Conservation (phyloP, 2,888 invertebrate genomes). For the Xiphydria camelus region DNA sequence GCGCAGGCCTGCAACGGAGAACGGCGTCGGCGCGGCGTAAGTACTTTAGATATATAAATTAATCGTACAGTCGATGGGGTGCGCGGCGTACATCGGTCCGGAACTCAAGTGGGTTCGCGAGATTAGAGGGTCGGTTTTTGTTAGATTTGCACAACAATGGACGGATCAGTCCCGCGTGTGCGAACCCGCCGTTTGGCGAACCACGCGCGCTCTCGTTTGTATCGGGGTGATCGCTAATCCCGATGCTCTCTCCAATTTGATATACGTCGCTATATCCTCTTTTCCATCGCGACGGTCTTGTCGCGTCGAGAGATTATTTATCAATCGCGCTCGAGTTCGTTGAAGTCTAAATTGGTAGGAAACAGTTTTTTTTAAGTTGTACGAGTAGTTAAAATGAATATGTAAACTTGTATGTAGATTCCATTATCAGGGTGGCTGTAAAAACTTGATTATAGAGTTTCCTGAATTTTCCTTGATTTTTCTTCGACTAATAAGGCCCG, state of each 20-base stretch:
- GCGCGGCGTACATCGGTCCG: conserved; percentile 24
- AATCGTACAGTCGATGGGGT: conserved; percentile 47
- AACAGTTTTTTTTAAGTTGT: too few relatives aligned
- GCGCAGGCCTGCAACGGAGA: conserved; percentile 11
- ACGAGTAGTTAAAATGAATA: too few relatives aligned
- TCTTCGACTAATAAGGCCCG: too few relatives aligned
- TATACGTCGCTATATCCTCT: conserved; percentile 45
- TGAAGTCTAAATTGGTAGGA: too few relatives aligned
- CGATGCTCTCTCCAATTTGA: conserved; percentile 51
- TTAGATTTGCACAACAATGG: conserved; percentile 57
- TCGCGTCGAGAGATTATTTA: too few relatives aligned
- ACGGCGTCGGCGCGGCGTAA: conserved; percentile 29
- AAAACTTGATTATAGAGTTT: too few relatives aligned
- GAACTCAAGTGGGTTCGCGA: conserved; percentile 50
- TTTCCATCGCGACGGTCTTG: conserved; percentile 21
- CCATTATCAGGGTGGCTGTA: too few relatives aligned
- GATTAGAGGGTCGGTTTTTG: conserved; percentile 56
- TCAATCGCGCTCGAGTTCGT: too few relatives aligned
- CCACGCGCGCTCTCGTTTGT: conserved; percentile 29
- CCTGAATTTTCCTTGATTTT: too few relatives aligned
- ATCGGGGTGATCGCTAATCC: conserved; percentile 49
- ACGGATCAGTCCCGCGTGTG: conserved; percentile 53
- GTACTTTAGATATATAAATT: conserved; percentile 53
- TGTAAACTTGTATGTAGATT: too few relatives aligned
- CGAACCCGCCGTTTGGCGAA: conserved; percentile 40